These are phyloP conservation scores for Venusia cambrica DNA, from an alignment of 2,888 invertebrate genomes.

Conservation along the genomic window DNA sequence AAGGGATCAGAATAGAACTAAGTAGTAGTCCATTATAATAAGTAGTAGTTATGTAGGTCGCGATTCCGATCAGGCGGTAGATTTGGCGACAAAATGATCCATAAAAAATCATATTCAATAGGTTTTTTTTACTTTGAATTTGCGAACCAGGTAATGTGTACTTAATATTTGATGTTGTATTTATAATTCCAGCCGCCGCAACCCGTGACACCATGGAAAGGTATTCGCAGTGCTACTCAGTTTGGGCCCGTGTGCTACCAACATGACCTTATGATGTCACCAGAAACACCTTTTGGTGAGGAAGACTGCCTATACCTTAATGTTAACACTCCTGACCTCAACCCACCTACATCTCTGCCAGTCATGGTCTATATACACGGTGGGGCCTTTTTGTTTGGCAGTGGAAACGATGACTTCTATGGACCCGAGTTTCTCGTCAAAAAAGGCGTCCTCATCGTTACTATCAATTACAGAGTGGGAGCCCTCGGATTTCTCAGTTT, in stretches of 20 bases:
- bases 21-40: no score
- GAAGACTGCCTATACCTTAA: constrained; percentile 68
- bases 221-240: constrained; percentile 51
- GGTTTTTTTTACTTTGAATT: no score
- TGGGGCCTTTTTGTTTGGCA: constrained; percentile 52
- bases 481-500: constrained; percentile 61
- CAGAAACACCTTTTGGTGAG: constrained; percentile 32
- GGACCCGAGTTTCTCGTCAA: constrained; percentile 62
- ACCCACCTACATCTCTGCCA: constrained; percentile 39
- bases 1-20: no score
- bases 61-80: no score
- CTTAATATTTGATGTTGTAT: no score
- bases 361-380: constrained; percentile 69
- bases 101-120: no score
- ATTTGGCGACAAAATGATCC: no score
- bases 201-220: constrained; percentile 53
- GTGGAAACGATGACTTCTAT: constrained; percentile 51
- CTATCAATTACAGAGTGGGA: constrained; percentile 64
- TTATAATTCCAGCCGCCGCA: constrained; percentile 51
- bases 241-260: constrained; percentile 54
- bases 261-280: constrained; percentile 29
- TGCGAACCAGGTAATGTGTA: no score
- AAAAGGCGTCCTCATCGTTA: constrained; percentile 58
- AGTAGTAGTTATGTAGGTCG: no score
- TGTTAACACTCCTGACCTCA: constrained; percentile 55